These are phyloP conservation scores for Carduelis carduelis DNA, from an alignment of 2,797 vertebrate species.

Conservation along the genomic window DNA sequence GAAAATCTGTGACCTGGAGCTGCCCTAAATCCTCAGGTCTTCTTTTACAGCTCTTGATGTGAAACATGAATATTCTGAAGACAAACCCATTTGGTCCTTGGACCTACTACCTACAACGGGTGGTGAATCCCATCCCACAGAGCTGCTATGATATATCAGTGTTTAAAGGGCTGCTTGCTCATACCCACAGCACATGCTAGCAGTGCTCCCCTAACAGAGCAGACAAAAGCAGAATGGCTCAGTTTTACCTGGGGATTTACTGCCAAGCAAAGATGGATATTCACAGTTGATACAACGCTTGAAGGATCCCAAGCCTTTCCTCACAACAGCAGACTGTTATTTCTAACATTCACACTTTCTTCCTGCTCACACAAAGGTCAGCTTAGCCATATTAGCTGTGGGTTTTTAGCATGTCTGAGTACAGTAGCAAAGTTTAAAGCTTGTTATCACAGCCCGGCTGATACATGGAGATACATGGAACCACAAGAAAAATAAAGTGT, in stretches of 20 bases:
- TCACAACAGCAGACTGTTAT: slow-evolving; percentile 25
- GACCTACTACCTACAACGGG: accelerated
- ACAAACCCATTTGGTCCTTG: not conserved
- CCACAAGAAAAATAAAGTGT: slow-evolving; percentile 51
- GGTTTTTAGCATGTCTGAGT: slow-evolving; percentile 38
- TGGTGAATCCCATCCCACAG: not conserved
- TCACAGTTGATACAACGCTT: not conserved
- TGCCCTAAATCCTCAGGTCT: not conserved
- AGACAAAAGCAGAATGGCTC: not conserved
- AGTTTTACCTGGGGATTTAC: slow-evolving; percentile 43
- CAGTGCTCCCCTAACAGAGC: not conserved
- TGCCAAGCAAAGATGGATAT: not conserved
- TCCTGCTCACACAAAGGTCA: slow-evolving; percentile 66
- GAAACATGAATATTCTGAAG: not conserved
- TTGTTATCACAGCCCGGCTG: slow-evolving; percentile 39
- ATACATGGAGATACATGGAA: slow-evolving; percentile 34
- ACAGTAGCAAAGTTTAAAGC: slow-evolving; percentile 23
- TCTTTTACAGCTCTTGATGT: not conserved
- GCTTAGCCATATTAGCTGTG: slow-evolving; percentile 56
- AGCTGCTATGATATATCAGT: accelerated
- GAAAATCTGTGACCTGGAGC: not conserved
- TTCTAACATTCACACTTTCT: slow-evolving; percentile 52
- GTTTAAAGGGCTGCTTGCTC: not conserved
- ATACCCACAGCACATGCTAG: accelerated
- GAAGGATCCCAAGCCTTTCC: not conserved